These are phyloP conservation scores for Apodemia duryi DNA, from an alignment of 2,888 invertebrate genomes.

Conservation along the genomic window DNA sequence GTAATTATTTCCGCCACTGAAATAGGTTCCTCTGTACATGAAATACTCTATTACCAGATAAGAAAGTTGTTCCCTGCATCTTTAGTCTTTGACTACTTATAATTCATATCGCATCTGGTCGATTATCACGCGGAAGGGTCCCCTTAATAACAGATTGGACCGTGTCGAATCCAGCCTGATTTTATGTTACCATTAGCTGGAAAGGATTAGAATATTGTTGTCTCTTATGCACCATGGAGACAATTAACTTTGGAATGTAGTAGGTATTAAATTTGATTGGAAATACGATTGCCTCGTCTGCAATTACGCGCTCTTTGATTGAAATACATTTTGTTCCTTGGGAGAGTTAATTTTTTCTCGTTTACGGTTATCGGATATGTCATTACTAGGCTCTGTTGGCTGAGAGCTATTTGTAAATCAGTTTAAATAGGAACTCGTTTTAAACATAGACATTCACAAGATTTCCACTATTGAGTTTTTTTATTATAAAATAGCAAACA, in stretches of 20 bases:
- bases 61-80: conserved; percentile 10
- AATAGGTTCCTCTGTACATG: not conserved
- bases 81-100: conserved; percentile 34
- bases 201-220: conserved; percentile 33
- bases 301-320: conserved; percentile 46
- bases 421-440: conserved; percentile 1
- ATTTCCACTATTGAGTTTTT: conserved; percentile 1
- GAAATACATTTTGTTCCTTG: conserved; percentile 36
- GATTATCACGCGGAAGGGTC: conserved; percentile 44
- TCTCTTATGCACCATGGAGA: conserved; percentile 33
- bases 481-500: too few relatives aligned
- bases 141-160: conserved; percentile 40
- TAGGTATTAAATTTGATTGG: conserved; percentile 44
- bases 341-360: conserved; percentile 27
- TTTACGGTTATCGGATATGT: conserved; percentile 23
- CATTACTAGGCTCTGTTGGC: conserved; percentile 14
- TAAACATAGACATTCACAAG: conserved; percentile 1
- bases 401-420: not conserved
- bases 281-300: conserved; percentile 35
- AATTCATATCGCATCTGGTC: conserved; percentile 38
- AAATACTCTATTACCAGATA: conserved; percentile 15
- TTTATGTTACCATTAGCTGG: conserved; percentile 42
- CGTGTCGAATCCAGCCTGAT: conserved; percentile 46
- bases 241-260: conserved; percentile 45
- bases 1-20: not conserved